phyloP scores from a whole-genome alignment of 2,888 invertebrate species.

The Tipula vernalis region DNA sequence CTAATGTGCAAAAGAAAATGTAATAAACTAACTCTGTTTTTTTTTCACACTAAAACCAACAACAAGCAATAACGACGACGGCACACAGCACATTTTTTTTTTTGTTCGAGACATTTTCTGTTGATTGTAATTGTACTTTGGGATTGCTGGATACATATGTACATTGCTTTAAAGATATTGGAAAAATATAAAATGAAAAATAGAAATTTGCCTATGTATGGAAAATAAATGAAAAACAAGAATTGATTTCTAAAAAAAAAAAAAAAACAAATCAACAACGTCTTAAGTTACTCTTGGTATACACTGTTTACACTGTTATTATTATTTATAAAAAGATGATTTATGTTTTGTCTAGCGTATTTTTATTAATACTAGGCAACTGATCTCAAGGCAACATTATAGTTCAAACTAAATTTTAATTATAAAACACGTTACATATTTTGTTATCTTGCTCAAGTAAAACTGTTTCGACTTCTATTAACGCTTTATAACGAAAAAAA shows the following conservation, averaged over 20 bases:
- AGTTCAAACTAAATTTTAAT: not conserved
- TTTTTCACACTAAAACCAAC: not conserved
- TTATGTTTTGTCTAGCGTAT: not conserved
- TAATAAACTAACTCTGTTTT: not conserved
- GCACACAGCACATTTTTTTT: not conserved
- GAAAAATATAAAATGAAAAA: not conserved
- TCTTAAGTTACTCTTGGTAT: not conserved
- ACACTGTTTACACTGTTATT: not conserved
- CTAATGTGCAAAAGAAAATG: not conserved
- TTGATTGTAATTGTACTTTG: not conserved
- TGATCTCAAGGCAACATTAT: not conserved
- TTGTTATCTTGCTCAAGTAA: too few species aligned
- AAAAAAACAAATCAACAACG: not conserved
- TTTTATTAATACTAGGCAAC: not conserved
- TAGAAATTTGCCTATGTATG: not conserved
- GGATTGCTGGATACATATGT: not conserved
- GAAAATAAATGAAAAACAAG: not conserved
- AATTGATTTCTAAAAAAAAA: not conserved
- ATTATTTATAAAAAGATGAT: not conserved
- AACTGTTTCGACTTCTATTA: too few species aligned
- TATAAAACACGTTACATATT: not conserved
- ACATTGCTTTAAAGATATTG: not conserved
- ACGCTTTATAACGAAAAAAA: not conserved
- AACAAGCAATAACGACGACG: not conserved
- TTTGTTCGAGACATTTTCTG: not conserved